Evolutionary conservation across 2,113 vertebrate genomes (phyloP).

Genomic region (Myotis davidii): DNA sequence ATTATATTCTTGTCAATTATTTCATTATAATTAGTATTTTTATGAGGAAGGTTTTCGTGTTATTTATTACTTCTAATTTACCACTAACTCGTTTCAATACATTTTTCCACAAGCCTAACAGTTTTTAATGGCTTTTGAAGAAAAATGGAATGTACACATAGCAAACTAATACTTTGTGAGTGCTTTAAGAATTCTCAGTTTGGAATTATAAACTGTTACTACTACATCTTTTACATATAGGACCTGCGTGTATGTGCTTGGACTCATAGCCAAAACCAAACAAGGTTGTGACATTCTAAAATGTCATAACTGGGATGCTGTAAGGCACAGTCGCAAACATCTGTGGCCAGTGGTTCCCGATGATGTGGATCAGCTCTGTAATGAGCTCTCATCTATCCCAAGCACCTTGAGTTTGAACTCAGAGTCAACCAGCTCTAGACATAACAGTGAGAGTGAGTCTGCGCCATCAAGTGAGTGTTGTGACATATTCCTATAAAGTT

Average conservation of each 20-base stretch:
- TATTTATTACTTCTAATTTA: conserved; percentile 20
- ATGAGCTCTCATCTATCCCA: conserved; percentile 90
- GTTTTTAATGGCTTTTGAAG: neutral
- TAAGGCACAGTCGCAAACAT: conserved; percentile 95
- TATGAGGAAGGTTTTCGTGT: neutral
- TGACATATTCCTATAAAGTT: neutral
- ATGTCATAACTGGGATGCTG: conserved; percentile 95
- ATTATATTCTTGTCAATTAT: conserved; percentile 9
- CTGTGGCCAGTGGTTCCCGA: conserved; percentile 97
- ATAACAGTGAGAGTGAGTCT: conserved; percentile 98
- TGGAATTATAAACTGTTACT: conserved; percentile 38
- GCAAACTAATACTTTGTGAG: conserved; percentile 29
- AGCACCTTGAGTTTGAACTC: conserved; percentile 94
- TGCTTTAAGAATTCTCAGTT: conserved; percentile 46
- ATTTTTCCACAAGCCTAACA: neutral
- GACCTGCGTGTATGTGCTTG: conserved; percentile 96
- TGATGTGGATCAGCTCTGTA: conserved; percentile 93
- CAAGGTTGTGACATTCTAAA: conserved; percentile 98
- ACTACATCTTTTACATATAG: conserved; percentile 83
- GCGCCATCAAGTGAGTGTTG: conserved; percentile 92
- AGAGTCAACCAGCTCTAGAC: conserved; percentile 96
- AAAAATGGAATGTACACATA: neutral
- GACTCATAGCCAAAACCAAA: conserved; percentile 96
- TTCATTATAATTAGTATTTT: conserved; percentile 28
- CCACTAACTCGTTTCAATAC: neutral